These are phyloP conservation scores for Holacanthus passer DNA, from an alignment of 2,113 vertebrate genomes.

Conservation along the genomic window DNA sequence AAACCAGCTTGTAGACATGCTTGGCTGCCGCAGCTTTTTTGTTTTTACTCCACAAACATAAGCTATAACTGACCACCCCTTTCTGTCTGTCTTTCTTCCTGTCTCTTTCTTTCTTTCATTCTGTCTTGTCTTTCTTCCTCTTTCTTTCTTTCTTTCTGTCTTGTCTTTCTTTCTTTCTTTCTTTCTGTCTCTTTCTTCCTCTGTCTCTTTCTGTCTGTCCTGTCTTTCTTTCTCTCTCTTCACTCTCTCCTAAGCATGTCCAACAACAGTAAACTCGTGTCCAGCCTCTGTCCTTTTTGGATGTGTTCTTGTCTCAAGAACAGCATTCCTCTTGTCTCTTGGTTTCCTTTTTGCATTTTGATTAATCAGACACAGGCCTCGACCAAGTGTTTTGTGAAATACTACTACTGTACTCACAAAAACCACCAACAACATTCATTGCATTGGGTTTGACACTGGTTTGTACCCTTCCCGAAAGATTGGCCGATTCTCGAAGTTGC, in stretches of 20 bases:
- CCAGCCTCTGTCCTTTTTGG: constrained; percentile 40
- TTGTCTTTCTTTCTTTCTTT: constrained; percentile 9
- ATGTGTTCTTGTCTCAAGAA: constrained; percentile 59
- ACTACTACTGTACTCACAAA: constrained; percentile 55
- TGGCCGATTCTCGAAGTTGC: neutral
- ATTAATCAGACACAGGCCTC: constrained; percentile 68
- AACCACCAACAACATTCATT: constrained; percentile 6
- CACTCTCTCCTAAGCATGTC: constrained; percentile 71
- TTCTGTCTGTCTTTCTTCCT: constrained; percentile 41
- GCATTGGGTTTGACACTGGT: constrained; percentile 47
- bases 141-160: constrained; percentile 33
- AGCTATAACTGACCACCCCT: constrained; percentile 85
- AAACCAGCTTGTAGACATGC: constrained; percentile 90
- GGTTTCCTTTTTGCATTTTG: constrained; percentile 71
- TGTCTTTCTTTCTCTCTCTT: constrained; percentile 34
- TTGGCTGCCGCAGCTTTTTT: constrained; percentile 89
- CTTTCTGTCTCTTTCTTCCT: neutral
- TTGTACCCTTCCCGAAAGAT: constrained; percentile 21
- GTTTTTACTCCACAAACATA: constrained; percentile 85
- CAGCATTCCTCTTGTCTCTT: constrained; percentile 37
- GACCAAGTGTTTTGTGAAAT: constrained; percentile 55
- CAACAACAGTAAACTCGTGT: constrained; percentile 57
- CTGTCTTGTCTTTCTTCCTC: constrained; percentile 42
- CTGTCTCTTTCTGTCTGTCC: constrained; percentile 23
- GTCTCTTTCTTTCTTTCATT: constrained; percentile 19